Conservation (phyloP, 2,113 vertebrate species). For the Hemichromis elongatus region DNA sequence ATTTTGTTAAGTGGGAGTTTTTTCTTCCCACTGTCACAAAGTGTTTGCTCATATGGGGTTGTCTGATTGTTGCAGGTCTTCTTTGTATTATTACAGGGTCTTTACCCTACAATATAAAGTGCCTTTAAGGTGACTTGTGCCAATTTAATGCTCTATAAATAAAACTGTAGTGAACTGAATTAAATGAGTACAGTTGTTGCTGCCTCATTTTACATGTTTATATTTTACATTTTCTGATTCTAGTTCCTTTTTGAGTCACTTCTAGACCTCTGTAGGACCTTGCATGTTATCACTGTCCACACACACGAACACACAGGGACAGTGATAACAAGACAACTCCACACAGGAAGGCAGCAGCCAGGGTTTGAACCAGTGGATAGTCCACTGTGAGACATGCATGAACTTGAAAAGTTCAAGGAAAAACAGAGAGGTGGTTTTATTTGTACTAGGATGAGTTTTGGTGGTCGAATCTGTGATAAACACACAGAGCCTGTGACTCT, state of each 20-base stretch:
- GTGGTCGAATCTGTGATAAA: background rate
- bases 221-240: background rate
- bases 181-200: background rate
- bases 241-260: background rate
- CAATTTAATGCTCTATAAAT: background rate
- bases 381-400: background rate
- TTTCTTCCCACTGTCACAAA: background rate
- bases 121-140: background rate
- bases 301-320: background rate
- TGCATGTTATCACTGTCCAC: background rate
- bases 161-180: background rate
- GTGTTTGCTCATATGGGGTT: background rate
- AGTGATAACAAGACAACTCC: background rate
- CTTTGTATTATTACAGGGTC: background rate
- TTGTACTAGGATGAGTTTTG: background rate
- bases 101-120: background rate
- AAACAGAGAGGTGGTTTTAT: background rate
- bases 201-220: background rate
- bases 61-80: background rate
- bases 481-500: background rate
- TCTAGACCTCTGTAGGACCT: background rate
- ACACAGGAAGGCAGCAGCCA: background rate
- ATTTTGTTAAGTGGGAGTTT: background rate
- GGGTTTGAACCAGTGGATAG: background rate
- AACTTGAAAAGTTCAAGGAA: background rate